Conservation (phyloP, 2,797 vertebrate species). For the Dendrocincla fuliginosa region DNA sequence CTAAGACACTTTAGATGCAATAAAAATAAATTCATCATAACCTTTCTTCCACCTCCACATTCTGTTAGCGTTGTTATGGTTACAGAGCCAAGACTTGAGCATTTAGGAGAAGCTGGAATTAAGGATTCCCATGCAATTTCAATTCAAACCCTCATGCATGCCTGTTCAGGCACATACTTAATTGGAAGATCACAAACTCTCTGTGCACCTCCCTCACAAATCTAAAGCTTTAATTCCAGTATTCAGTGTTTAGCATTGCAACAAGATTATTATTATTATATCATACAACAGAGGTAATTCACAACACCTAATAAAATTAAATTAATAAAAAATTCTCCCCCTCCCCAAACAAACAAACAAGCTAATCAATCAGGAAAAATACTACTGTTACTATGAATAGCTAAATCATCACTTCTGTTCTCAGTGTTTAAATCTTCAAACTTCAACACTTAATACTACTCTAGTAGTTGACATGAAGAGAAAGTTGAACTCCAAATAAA, state of each 20-base stretch:
- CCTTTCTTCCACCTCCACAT: background rate
- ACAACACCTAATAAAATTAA: background rate
- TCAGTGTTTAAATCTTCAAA: background rate
- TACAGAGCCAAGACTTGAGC: slow-evolving; percentile 20
- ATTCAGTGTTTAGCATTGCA: background rate
- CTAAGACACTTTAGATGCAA: slow-evolving; percentile 10
- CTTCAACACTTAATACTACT: background rate
- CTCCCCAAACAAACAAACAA: background rate
- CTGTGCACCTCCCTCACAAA: background rate
- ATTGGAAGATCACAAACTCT: background rate
- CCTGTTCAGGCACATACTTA: background rate
- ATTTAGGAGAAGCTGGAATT: slow-evolving; percentile 1
- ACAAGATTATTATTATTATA: background rate
- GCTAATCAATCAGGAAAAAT: background rate
- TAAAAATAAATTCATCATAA: slow-evolving; percentile 38
- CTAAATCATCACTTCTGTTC: background rate
- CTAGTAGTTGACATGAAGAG: background rate
- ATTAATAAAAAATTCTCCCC: background rate
- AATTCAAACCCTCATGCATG: background rate
- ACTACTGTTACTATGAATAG: background rate
- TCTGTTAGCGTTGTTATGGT: slow-evolving; percentile 35
- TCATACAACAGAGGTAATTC: background rate
- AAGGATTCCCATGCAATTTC: background rate
- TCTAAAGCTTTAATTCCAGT: background rate
- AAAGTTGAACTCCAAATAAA: background rate